A percentile compares a stretch with the other conserved stretches of the same genome.
Conservation (phyloP, 1,140 invertebrate species). For the Acromyrmex charruanus region DNA sequence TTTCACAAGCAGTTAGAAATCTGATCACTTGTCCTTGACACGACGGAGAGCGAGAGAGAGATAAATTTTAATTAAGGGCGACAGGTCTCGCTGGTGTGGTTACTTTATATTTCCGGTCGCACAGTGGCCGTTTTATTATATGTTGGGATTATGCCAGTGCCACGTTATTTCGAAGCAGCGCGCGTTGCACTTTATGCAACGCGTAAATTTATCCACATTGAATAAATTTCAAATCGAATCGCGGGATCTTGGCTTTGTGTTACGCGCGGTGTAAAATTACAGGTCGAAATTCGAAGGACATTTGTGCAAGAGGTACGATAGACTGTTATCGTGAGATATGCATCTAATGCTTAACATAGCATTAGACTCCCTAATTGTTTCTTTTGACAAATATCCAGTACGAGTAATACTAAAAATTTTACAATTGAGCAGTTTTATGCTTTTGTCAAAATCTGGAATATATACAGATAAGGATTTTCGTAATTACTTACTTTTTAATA, state of each 20-base stretch:
- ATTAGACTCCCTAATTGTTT: not conserved
- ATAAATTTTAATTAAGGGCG: slow-evolving; percentile 75
- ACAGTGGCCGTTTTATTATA: slow-evolving; percentile 33
- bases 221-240: slow-evolving; percentile 59
- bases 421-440: not conserved
- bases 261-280: not conserved
- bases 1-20: slow-evolving; percentile 27
- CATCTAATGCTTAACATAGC: not conserved
- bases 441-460: not conserved
- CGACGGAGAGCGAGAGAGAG: slow-evolving; percentile 45
- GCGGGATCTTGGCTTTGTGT: not conserved
- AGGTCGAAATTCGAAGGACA: not conserved
- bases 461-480: not conserved
- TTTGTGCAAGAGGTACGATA: not conserved
- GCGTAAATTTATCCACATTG: slow-evolving; percentile 36
- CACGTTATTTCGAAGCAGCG: slow-evolving; percentile 28
- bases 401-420: not conserved
- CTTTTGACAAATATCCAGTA: too few relatives aligned
- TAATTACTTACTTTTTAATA: slow-evolving; percentile 94
- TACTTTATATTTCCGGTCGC: slow-evolving; percentile 74
- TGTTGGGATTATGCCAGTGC: slow-evolving; percentile 55
- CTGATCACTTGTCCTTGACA: slow-evolving; percentile 1
- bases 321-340: not conserved
- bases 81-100: slow-evolving; percentile 54
- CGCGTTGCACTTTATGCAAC: slow-evolving; percentile 23